Percentiles rank a stretch among this genome's conserved stretches.
These are phyloP conservation scores for Parnassius glacialis DNA, from an alignment of 2,888 invertebrate species.

Conservation along the genomic window DNA sequence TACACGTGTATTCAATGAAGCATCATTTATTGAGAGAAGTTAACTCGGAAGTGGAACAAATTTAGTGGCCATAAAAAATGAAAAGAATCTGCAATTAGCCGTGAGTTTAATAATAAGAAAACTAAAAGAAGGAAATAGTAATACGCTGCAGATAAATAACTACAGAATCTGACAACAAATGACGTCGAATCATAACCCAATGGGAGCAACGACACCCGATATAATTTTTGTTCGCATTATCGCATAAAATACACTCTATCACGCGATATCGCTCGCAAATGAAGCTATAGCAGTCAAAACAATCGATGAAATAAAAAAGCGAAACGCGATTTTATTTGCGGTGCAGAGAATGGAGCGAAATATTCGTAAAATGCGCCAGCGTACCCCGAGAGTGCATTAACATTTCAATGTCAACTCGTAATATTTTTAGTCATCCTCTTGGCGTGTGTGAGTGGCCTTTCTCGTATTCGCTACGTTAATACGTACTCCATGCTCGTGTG, in stretches of 20 bases:
- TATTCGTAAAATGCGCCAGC: constrained; percentile 67
- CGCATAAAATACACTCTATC: constrained; percentile 47
- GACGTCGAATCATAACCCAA: constrained; percentile 23
- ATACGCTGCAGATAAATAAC: constrained; percentile 17
- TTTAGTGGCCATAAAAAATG: not conserved
- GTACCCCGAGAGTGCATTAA: constrained; percentile 72
- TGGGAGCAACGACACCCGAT: constrained; percentile 54
- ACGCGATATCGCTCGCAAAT: constrained; percentile 48
- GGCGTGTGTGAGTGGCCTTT: constrained; percentile 66
- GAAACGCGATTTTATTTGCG: constrained; percentile 43
- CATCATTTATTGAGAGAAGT: not conserved
- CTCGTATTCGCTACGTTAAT: constrained; percentile 44
- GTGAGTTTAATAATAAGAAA: not conserved
- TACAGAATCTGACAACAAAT: constrained; percentile 25
- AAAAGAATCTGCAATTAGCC: not conserved
- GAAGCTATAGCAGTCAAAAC: constrained; percentile 62
- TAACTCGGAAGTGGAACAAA: not conserved
- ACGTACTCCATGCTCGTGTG: constrained; percentile 30
- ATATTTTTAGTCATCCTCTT: constrained; percentile 74
- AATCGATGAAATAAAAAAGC: constrained; percentile 61
- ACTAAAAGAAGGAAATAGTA: not conserved
- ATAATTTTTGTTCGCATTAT: constrained; percentile 60
- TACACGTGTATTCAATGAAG: too few relatives aligned
- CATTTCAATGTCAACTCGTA: constrained; percentile 80
- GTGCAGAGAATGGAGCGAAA: constrained; percentile 44